Evolutionary conservation across 2,888 invertebrate species (phyloP).

Genomic region (Thymelicus acteon): DNA sequence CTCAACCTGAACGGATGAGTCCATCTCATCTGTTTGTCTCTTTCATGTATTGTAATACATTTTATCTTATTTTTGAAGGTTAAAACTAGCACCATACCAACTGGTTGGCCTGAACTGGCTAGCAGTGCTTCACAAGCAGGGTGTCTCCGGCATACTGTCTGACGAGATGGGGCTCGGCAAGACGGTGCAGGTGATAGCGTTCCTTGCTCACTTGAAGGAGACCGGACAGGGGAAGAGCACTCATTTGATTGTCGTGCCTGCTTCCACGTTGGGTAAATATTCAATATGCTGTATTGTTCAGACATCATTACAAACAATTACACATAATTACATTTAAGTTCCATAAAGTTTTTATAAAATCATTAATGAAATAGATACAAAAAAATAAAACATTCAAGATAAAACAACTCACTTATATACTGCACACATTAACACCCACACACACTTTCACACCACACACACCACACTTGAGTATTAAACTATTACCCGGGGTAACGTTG

Average conservation of each 20-base stretch:
- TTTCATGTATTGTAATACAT: no score
- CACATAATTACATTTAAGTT: background rate
- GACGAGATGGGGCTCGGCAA: constrained; percentile 99
- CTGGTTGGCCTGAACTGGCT: constrained; percentile 97
- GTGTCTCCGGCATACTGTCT: constrained; percentile 96
- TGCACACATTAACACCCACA: no score
- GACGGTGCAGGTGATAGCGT: constrained; percentile 97
- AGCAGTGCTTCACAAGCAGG: constrained; percentile 93
- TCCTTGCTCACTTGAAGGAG: constrained; percentile 95
- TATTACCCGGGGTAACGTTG: background rate
- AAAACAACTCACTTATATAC: no score
- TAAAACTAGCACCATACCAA: constrained; percentile 93
- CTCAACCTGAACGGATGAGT: no score
- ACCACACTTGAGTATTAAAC: no score
- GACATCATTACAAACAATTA: no score
- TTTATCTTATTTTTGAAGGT: constrained; percentile 67
- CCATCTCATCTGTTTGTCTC: no score
- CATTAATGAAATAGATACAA: no score
- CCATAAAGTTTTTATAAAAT: no score
- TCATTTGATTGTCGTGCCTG: constrained; percentile 97
- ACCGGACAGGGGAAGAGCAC: constrained; percentile 89
- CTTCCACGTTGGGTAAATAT: constrained; percentile 93
- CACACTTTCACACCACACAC: no score
- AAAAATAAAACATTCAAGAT: no score
- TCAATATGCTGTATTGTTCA: background rate